Base-by-base conservation (phyloP, 2,888 invertebrate species). In the Carterocephalus palaemon region DNA sequence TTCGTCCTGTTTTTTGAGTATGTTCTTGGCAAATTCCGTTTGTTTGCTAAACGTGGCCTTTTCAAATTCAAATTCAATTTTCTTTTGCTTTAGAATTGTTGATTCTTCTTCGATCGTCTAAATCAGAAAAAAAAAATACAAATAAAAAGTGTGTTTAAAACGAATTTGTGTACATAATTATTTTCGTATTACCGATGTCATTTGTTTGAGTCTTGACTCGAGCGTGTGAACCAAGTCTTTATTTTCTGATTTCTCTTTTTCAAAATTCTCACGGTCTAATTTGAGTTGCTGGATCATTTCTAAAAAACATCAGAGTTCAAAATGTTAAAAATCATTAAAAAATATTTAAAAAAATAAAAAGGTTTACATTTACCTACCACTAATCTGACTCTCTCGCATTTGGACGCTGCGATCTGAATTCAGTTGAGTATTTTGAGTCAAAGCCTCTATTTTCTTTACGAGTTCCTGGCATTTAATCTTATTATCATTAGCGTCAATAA, bases 11-110 rank as follows among this genome's bases (percentile, higher is more conserved):
- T 88, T 79, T 54, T 90, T 89, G 1, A 90, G 64, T 13, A 88
- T 67, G 49, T 80, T 81, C 58, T 88, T 86, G 5, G 88, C 88
- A 57, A 88, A 89, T 62, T 90, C 89, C 0, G 88, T 84, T 67
- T 91, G 90, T 54, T 89, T 85, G 55, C 83, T 88, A 32, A 90
- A 85, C 1, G 90, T 90, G n/a, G 89, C 84, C 41, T 88, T 87
- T 67, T 90, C 88, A 42, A 90, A 89, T 41, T 89, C 88, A 55
- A 91, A 80, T 46, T 89, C 89, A 68, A 90, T 86, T 55, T 86
- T 84, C 56, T 89, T 90, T 62, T 90, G 90, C 57, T 90, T 89
- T 10, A 91, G 61, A 1, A 63, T 42, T 7, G 64, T 61, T 1
- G 81, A 66, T 47, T 88, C 87, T 61, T 85, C 87, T 60, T 87